Conservation (phyloP, 2,797 vertebrate genomes). For the Australoheros facetus region DNA sequence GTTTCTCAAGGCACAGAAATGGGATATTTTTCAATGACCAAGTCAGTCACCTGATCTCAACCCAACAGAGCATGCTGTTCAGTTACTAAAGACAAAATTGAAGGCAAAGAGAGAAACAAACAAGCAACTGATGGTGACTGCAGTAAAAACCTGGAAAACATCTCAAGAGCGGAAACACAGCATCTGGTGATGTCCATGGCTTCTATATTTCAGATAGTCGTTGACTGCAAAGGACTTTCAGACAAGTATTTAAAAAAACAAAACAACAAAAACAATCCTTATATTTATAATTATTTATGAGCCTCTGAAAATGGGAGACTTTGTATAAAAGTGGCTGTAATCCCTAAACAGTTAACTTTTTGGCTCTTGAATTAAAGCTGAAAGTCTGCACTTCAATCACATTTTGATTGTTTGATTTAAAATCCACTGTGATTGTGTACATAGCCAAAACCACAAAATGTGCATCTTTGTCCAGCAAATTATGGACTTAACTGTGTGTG, state of each 20-base stretch:
- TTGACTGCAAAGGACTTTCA: neutral
- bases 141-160: neutral
- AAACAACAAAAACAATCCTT: no score
- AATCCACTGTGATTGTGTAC: neutral
- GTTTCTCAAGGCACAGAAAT: neutral
- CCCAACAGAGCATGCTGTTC: neutral
- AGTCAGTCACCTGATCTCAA: neutral
- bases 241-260: neutral
- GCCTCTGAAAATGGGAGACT: neutral
- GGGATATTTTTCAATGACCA: no score
- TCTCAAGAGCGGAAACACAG: accelerated
- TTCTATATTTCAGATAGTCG: neutral
- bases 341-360: neutral
- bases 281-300: neutral
- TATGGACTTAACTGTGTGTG: neutral
- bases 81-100: neutral
- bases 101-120: neutral
- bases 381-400: neutral
- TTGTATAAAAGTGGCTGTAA: neutral
- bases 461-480: no score
- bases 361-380: no score
- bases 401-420: neutral
- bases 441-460: neutral
- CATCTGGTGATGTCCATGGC: neutral
- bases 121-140: neutral